A percentile compares a stretch with the other conserved stretches of the same genome.
These are phyloP conservation scores for Trachurus trachurus DNA, from an alignment of 2,797 vertebrate species.

Conservation along the genomic window DNA sequence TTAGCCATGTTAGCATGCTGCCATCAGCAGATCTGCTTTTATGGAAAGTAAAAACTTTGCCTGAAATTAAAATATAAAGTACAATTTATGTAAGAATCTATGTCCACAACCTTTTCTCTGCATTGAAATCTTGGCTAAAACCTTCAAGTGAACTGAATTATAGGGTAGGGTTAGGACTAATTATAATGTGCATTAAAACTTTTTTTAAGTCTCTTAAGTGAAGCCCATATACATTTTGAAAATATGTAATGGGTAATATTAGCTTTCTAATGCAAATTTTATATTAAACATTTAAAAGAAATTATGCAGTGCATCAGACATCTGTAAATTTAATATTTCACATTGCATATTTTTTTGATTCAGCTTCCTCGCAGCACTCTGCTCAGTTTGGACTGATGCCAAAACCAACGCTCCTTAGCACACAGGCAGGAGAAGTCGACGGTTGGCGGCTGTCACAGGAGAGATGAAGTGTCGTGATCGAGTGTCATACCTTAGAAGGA, in stretches of 20 bases:
- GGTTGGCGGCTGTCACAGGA: constrained; percentile 48
- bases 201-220: not conserved
- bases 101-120: no score
- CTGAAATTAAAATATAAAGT: not conserved
- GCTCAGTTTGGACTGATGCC: constrained; percentile 34
- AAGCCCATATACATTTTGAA: not conserved
- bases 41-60: no score
- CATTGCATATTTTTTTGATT: not conserved
- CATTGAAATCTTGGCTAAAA: not conserved
- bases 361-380: not conserved
- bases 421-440: constrained; percentile 34
- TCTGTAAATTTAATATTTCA: not conserved
- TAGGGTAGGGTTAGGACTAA: not conserved
- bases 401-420: constrained; percentile 43
- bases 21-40: no score
- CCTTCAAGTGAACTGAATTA: no score
- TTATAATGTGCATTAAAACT: not conserved
- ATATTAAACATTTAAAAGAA: not conserved
- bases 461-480: constrained; percentile 43
- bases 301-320: not conserved
- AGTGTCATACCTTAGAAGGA: constrained; percentile 30
- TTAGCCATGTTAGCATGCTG: no score
- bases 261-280: not conserved
- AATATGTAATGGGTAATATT: not conserved
- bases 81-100: not conserved